Evolutionary conservation across 1,140 invertebrate genomes (phyloP).

Genomic region (Euglossa dilemma): DNA sequence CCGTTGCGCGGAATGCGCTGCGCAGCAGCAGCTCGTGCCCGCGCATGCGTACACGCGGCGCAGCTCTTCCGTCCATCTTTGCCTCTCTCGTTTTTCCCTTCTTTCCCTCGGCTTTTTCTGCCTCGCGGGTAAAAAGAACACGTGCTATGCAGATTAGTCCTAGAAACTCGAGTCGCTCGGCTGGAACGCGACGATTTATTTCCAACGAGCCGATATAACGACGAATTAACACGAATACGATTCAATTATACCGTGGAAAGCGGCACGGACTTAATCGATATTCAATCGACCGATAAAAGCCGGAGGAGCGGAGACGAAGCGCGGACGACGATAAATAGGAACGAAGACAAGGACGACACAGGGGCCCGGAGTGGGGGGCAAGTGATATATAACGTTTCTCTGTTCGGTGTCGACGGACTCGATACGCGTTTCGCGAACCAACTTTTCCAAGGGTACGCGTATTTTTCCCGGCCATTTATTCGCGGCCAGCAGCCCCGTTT

Average conservation of each 20-base stretch:
- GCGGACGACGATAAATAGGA: neutral
- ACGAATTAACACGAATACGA: constrained; percentile 35
- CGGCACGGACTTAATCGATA: constrained; percentile 22
- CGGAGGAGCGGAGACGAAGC: neutral
- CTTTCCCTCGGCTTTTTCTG: neutral
- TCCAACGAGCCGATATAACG: constrained; percentile 22
- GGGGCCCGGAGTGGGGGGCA: constrained; percentile 44
- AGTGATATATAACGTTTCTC: neutral
- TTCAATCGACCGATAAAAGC: constrained; percentile 15
- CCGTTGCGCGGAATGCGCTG: too few relatives aligned
- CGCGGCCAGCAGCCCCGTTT: constrained; percentile 27
- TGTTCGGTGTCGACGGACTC: too few relatives aligned
- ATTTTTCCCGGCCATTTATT: neutral
- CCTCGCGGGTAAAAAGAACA: neutral
- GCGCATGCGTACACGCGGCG: too few relatives aligned
- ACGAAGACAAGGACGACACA: constrained; percentile 34
- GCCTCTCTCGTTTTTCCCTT: neutral
- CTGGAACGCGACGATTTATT: constrained; percentile 32
- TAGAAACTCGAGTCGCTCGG: neutral
- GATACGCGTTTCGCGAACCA: too few relatives aligned
- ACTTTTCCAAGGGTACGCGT: too few relatives aligned
- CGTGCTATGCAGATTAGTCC: constrained; percentile 13
- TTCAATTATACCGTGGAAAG: constrained; percentile 37
- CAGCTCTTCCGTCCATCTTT: too few relatives aligned
- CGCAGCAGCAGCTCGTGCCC: neutral